phyloP scores from a whole-genome alignment of 2,888 invertebrate genomes.

The Blomia tropicalis region DNA sequence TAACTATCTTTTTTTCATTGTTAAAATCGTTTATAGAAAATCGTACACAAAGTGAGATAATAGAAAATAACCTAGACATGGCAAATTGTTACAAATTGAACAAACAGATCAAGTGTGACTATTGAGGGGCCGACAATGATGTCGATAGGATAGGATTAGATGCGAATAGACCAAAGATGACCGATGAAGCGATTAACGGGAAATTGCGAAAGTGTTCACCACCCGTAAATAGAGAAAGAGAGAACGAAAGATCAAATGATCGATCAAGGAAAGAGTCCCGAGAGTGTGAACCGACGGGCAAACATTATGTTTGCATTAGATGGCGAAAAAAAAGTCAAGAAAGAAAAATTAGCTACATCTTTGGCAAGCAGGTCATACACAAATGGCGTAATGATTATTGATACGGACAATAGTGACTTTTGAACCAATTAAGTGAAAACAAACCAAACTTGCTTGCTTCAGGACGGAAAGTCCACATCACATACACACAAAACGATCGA shows the following conservation, averaged over 20 bases:
- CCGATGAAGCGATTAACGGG: background rate
- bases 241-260: background rate
- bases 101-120: background rate
- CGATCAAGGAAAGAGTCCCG: background rate
- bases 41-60: too few species aligned
- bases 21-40: too few species aligned
- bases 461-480: background rate
- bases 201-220: background rate
- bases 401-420: background rate
- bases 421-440: background rate
- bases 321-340: too few species aligned
- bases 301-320: too few species aligned
- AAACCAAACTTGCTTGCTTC: background rate
- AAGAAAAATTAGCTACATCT: background rate
- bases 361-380: background rate
- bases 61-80: too few species aligned
- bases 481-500: too few species aligned
- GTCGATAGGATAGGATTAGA: constrained; percentile 1
- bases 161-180: background rate
- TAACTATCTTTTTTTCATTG: too few species aligned
- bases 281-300: too few species aligned
- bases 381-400: background rate
- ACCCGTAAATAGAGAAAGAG: background rate
- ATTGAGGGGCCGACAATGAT: too few species aligned
- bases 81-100: constrained; percentile 13